Conservation (phyloP, 2,797 vertebrate genomes). For the Gymnothorax javanicus region DNA sequence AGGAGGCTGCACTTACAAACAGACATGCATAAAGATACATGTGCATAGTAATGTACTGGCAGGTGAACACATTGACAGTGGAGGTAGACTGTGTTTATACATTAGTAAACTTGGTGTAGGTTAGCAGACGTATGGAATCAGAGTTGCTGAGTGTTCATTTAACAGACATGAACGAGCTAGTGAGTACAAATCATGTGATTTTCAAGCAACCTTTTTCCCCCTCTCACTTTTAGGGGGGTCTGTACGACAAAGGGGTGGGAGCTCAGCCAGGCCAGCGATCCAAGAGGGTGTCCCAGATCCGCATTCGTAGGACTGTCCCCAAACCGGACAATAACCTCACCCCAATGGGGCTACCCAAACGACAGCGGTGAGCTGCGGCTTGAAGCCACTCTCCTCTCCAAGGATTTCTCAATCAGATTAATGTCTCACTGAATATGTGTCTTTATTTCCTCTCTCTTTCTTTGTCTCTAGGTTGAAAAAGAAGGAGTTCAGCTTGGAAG, state of each 20-base stretch:
- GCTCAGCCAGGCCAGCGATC: conserved; percentile 64
- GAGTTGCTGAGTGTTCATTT: neutral
- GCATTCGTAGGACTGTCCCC: conserved; percentile 88
- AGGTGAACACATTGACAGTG: no score
- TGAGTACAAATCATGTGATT: neutral
- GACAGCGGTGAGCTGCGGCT: conserved; percentile 80
- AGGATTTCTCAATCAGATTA: neutral
- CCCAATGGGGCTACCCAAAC: conserved; percentile 93
- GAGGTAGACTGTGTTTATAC: no score
- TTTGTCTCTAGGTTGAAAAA: conserved; percentile 84
- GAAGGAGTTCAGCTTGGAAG: conserved; percentile 95
- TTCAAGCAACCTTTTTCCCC: neutral
- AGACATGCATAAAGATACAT: no score
- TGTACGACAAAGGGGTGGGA: conserved; percentile 32
- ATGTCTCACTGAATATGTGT: neutral
- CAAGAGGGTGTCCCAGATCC: conserved; percentile 93
- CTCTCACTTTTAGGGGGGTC: conserved; percentile 36
- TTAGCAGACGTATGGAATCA: neutral
- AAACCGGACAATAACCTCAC: conserved; percentile 87
- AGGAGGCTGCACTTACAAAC: no score
- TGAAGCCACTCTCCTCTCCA: neutral
- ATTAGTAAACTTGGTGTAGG: neutral
- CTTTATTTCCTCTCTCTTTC: conserved; percentile 13
- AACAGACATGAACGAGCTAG: neutral
- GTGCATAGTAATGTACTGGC: no score